phyloP scores from a whole-genome alignment of 2,888 invertebrate species.

The Drosophila melanosoma region DNA sequence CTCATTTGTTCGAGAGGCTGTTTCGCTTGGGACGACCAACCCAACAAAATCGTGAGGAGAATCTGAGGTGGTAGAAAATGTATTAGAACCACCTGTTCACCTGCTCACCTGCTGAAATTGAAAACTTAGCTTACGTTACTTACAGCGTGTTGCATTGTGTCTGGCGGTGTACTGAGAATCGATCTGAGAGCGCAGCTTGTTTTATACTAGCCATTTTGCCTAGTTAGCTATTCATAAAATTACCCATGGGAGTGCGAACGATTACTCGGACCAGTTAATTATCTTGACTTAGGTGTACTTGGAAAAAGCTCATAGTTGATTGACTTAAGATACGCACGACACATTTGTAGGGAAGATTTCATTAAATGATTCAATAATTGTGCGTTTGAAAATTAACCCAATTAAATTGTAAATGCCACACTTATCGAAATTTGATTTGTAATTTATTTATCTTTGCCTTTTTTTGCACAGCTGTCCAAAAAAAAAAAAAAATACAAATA shows the following conservation, averaged over 20 bases:
- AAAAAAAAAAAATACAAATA: neutral
- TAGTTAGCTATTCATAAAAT: conserved; percentile 48
- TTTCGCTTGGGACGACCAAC: neutral
- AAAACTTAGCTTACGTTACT: conserved; percentile 35
- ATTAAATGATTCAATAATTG: neutral
- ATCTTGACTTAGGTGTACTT: neutral
- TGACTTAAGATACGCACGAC: neutral
- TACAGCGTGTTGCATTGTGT: conserved; percentile 59
- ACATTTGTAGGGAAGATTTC: neutral
- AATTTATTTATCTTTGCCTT: neutral
- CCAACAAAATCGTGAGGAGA: conserved; percentile 18
- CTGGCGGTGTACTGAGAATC: conserved; percentile 40
- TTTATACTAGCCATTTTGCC: conserved; percentile 51
- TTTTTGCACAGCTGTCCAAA: neutral
- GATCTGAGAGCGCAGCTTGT: conserved; percentile 19
- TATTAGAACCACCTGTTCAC: neutral
- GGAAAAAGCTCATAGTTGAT: neutral
- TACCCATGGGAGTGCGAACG: conserved; percentile 42
- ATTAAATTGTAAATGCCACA: neutral
- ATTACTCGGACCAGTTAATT: neutral
- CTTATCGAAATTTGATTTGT: neutral
- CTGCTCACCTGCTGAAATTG: neutral
- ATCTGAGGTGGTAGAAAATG: conserved; percentile 21
- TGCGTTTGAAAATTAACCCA: neutral
- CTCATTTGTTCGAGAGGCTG: neutral